Evolutionary conservation across 1,140 invertebrate genomes (phyloP), one percentile per base, ranked within the genome.

Genomic region (Conus betulinus): DNA sequence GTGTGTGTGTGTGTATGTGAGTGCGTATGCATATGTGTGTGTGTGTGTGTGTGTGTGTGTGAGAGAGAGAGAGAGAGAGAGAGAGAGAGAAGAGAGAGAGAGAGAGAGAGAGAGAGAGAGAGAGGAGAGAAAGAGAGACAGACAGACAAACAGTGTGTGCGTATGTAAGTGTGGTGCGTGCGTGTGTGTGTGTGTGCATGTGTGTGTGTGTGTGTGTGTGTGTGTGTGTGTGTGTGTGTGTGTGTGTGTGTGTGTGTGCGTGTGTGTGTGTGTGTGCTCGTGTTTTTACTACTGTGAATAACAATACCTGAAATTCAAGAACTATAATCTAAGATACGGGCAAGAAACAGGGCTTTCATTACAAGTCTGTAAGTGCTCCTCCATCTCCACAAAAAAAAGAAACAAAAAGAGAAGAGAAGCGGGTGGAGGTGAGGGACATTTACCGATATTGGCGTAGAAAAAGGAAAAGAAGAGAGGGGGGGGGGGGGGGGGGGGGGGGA

Each of bases 211-310:
- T 83, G 81, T 55, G 81, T 83, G 52, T 83, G 81, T 83, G 81
- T n/a, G 52, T 57, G 81, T 6, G 81, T 57, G 52, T n/a, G 81
- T 57, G 52, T n/a, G n/a, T n/a, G n/a, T n/a, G n/a, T n/a, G 51
- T 83, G 81, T 83, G 81, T 55, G 81, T 83, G 81, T 83, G 81
- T 83, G 81, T 83, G 81, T 83, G 81, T 83, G 52, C 23, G 81
- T 83, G 81, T 83, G 81, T 83, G 81, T 83, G 81, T 57, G 81
- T 57, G 81, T 83, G 81, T 83, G 52, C 8, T 51, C 23, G 81
- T 57, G 53, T 57, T 7, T 20, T 13, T 63, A 63, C 60, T 20
- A 63, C 11, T 63, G 60, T 63, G 60, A 63, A 20, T 78, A 25
- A 10, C 10, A 20, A 4, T 78, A 10, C 39, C 39, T 3, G 39